Evolutionary conservation across 2,113 vertebrate species (phyloP), one percentile per base, ranked within the genome.

Genomic region (Cyprinus carpio): DNA sequence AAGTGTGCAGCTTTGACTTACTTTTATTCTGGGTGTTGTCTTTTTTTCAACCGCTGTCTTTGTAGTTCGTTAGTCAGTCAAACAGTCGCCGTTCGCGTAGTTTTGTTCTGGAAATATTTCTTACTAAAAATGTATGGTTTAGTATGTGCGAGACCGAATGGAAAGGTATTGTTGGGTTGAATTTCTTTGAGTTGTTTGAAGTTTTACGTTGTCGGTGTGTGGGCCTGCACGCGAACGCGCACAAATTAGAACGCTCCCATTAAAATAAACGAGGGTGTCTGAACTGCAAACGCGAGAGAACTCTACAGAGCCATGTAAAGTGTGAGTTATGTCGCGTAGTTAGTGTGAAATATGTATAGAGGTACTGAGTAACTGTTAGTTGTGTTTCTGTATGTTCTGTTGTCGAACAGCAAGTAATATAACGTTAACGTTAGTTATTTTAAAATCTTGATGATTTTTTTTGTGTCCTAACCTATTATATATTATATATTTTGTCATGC

Each of bases 21-120:
- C 84, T 64, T 60, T 56, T 29, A 29, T 75, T 78, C 76, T 82
- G 71, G 82, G 88, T 91, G 87, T 90, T 85, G 85, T 4, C 72
- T 56, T 76, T 77, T 34, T 37, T 83, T 20, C 67, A 58, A 20
- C 13, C 31, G 15, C 46, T 54, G 37, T 75, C 4, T 76, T 29
- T 31, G 4, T 27, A 6, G 16, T 27, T 40, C 25, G 11, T 34
- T 31, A n/a, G 16, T 16, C 6, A 10, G 18, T 49, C 6, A 43
- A 27, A 15, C 4, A 25, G 43, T 10, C 3, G 3, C 16, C 77
- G 69, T 81, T 58, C 37, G 64, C 43, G 8, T 77, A 13, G 4
- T 77, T 81, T 62, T 23, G n/a, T n/a, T 2, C 11, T 15, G 2
- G n/a, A n/a, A n/a, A n/a, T n/a, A n/a, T n/a, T n/a, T n/a, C n/a